Base-by-base conservation (phyloP, 2,113 vertebrate genomes). In the Myodes glareolus region DNA sequence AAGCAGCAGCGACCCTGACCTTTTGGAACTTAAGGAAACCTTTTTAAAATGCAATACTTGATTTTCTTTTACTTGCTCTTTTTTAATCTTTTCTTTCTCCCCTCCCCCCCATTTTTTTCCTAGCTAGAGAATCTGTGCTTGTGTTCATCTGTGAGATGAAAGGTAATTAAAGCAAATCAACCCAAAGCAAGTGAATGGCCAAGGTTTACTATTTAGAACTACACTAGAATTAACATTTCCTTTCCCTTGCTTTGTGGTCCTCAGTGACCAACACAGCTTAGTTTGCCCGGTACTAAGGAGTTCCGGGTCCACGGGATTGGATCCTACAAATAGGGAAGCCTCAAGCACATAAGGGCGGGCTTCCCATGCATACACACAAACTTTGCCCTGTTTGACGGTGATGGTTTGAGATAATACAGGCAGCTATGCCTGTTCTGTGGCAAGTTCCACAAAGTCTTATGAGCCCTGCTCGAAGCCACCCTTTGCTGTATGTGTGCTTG, bases 31-130 rank as follows among this genome's bases (percentile, higher is more conserved):
- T 82, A 97, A 98, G 94, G 91, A 97, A 96, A 97, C 86, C 87
- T 96, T 98, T 98, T 97, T 98, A 98, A 99, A 99, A 98, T 99
- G 99, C 98, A 99, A 99, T 99, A 99, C 98, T 99, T 99, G 98
- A 98, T 98, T 92, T 31, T 87, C 89, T 85, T 92, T 58, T 72
- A 61, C 67, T 90, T 88, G 52, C 21, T 72, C 19, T 63, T 21
- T 76, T 23, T 76, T 14, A 45, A 45, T 45, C 25, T 85, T 65
- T 84, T 65, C 25, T 63, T 42, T 23, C 55, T 75, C 45, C 58
- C 31, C 14, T 67, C 45, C 58, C 27, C 12, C 67, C n/a, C n/a
- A n/a, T 63, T 17, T 92, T 95, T 91, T 84, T 55, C 39, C 67
- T 90, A 87, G 58, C 50, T 87, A 89, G 47, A 91, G 23, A 88